Evolutionary conservation across 1,140 invertebrate species (phyloP).

Genomic region (Gryllus bimaculatus): DNA sequence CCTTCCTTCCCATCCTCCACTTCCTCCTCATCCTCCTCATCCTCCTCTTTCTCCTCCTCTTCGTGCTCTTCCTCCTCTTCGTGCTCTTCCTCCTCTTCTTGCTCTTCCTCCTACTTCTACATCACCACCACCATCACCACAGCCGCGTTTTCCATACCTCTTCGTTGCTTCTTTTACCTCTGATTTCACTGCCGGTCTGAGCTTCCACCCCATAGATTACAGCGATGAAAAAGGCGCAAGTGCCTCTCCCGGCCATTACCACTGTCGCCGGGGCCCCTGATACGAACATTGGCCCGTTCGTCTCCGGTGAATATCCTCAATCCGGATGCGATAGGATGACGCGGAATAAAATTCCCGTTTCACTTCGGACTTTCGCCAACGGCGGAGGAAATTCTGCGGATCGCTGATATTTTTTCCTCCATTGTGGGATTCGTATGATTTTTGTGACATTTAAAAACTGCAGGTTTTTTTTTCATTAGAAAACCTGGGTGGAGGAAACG

Average conservation of each 20-base stretch:
- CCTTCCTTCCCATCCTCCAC: too few relatives aligned
- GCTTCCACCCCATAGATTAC: neutral
- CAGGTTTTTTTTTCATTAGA: neutral
- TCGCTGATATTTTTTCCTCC: neutral
- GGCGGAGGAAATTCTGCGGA: neutral
- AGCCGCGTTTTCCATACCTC: too few relatives aligned
- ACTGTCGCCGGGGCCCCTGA: neutral
- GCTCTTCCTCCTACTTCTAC: too few relatives aligned
- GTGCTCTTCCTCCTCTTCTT: too few relatives aligned
- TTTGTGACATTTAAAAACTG: neutral
- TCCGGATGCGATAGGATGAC: neutral
- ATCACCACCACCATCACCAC: too few relatives aligned
- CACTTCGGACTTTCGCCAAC: neutral
- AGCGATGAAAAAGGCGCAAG: neutral
- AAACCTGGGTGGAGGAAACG: neutral
- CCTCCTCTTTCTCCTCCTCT: too few relatives aligned
- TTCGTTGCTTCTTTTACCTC: too few relatives aligned
- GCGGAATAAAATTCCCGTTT: neutral
- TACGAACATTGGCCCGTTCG: neutral
- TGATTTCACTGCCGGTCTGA: neutral
- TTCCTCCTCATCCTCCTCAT: too few relatives aligned
- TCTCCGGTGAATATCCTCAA: neutral
- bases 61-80: too few relatives aligned
- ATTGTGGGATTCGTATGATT: neutral
- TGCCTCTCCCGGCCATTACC: neutral